These are phyloP conservation scores for Acronicta alni DNA, from an alignment of 2,888 invertebrate species.

Conservation along the genomic window DNA sequence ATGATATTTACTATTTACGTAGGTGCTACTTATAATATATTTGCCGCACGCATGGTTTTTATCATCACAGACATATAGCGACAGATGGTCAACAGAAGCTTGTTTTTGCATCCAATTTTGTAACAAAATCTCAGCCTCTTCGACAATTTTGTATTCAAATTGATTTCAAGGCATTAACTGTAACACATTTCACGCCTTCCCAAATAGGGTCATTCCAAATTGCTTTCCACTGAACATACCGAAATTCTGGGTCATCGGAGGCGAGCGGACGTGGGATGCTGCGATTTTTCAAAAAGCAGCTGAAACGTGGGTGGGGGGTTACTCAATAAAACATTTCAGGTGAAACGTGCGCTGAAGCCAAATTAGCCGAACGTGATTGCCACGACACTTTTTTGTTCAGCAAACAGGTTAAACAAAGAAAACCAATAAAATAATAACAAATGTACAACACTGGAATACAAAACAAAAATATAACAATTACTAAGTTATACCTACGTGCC, in stretches of 20 bases:
- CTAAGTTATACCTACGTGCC: slow-evolving; percentile 12
- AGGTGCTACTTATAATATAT: too few relatives aligned
- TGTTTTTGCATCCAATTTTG: slow-evolving; percentile 4
- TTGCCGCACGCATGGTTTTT: slow-evolving; percentile 20
- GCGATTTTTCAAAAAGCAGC: slow-evolving; percentile 52
- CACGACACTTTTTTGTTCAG: slow-evolving; percentile 32
- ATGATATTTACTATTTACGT: too few relatives aligned
- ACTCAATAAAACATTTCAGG: slow-evolving; percentile 62
- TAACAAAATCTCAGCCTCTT: neutral
- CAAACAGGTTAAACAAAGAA: slow-evolving; percentile 37
- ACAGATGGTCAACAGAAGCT: slow-evolving; percentile 9
- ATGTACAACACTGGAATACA: slow-evolving; percentile 28
- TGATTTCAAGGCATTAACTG: slow-evolving; percentile 26
- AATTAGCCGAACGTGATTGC: slow-evolving; percentile 54
- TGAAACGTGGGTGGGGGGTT: slow-evolving; percentile 38
- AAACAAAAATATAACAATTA: slow-evolving; percentile 18
- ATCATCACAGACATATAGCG: slow-evolving; percentile 6
- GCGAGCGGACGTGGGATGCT: slow-evolving; percentile 26
- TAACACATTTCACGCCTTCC: slow-evolving; percentile 33
- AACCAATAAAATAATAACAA: slow-evolving; percentile 39
- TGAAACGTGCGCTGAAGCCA: slow-evolving; percentile 53
- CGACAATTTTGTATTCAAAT: slow-evolving; percentile 14
- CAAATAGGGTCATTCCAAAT: slow-evolving; percentile 42
- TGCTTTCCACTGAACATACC: slow-evolving; percentile 40
- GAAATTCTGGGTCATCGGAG: slow-evolving; percentile 41